phyloP scores from a whole-genome alignment of 2,113 vertebrate species.

The Aegithalos caudatus region DNA sequence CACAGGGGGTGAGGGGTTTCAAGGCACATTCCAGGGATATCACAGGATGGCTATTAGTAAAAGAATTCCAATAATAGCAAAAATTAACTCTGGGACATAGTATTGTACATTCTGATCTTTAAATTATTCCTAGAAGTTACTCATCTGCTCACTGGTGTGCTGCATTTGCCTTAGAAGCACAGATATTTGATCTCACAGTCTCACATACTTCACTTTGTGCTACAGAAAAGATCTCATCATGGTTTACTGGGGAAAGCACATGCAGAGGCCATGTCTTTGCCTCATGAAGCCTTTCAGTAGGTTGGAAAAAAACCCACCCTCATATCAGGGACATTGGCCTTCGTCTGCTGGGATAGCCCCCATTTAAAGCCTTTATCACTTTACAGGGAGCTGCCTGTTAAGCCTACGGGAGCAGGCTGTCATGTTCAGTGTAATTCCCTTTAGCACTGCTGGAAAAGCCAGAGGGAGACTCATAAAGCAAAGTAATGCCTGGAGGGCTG shows the following conservation, averaged over 20 bases:
- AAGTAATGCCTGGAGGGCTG: not conserved
- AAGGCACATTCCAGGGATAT: not conserved
- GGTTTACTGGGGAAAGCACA: not conserved
- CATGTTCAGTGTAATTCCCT: not conserved
- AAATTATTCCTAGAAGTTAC: not conserved
- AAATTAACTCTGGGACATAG: not conserved
- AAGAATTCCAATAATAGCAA: not conserved
- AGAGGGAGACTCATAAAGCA: not conserved
- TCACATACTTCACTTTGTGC: not conserved
- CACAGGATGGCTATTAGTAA: not conserved
- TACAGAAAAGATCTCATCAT: fast-evolving
- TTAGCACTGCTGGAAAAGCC: not conserved
- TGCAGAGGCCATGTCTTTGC: not conserved
- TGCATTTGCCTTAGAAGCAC: not conserved
- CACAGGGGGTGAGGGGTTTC: fast-evolving
- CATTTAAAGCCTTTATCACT: not conserved
- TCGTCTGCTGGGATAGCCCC: not conserved
- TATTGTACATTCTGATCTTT: not conserved
- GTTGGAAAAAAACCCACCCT: not conserved
- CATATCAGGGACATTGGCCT: not conserved
- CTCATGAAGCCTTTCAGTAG: not conserved
- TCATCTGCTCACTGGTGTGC: not conserved
- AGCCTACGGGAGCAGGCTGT: not conserved
- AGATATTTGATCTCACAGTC: not conserved
- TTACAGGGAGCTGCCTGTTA: not conserved